Evolutionary conservation across 2,797 vertebrate genomes (phyloP).

Genomic region (Lycodopsis pacificus): DNA sequence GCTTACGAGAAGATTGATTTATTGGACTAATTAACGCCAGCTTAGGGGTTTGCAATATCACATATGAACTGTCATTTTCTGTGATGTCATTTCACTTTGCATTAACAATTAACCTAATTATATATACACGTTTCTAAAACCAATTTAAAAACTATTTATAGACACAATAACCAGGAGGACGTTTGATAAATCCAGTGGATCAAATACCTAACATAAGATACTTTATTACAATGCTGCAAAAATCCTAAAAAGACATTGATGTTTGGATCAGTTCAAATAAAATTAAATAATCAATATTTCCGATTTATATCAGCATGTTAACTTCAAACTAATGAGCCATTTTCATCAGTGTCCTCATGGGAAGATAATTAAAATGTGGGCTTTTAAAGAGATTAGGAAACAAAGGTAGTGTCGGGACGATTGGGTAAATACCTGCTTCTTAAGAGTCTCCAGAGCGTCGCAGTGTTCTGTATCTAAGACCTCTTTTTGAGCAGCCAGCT

Average conservation of each 20-base stretch:
- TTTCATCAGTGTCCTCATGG: background rate
- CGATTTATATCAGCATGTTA: background rate
- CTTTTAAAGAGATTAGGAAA: background rate
- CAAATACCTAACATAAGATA: background rate
- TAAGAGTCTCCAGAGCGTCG: slow-evolving; percentile 74
- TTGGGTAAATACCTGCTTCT: slow-evolving; percentile 71
- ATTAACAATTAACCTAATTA: no score
- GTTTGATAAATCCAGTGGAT: background rate
- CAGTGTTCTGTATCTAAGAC: slow-evolving; percentile 76
- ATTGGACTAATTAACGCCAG: background rate
- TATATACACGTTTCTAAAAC: background rate
- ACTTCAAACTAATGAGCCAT: background rate
- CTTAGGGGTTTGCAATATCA: background rate
- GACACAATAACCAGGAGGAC: no score
- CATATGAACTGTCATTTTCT: background rate
- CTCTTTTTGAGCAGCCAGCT: slow-evolving; percentile 77
- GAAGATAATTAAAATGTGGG: background rate
- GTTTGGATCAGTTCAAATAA: background rate
- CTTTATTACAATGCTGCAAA: background rate
- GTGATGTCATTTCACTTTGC: background rate
- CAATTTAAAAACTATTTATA: background rate
- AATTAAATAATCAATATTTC: background rate
- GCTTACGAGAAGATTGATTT: background rate
- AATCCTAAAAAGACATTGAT: no score
- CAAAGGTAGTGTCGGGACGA: background rate